Conservation (phyloP, 37 sponge, comb jelly and placozoan genomes). For the Sycon ciliatum region DNA sequence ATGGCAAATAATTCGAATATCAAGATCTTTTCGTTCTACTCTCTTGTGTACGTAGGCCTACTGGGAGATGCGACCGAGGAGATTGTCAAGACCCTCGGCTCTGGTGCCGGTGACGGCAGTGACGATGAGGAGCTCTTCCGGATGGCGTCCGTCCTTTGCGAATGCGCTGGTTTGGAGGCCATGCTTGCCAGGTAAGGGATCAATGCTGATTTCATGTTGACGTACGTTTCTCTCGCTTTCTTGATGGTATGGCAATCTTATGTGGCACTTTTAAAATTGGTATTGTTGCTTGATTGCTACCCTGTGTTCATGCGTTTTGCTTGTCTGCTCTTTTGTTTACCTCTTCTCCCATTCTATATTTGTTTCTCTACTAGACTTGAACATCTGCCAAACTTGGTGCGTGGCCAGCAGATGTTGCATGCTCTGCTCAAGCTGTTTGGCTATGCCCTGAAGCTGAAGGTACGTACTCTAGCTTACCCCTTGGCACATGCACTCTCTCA, state of each 20-base stretch:
- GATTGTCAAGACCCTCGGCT: constrained; percentile 63
- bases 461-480: no score
- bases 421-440: constrained; percentile 66
- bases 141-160: constrained; percentile 63
- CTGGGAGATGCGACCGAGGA: constrained; percentile 93
- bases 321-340: no score
- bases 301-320: no score
- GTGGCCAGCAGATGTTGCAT: constrained; percentile 52
- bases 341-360: not conserved
- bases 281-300: no score
- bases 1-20: no score
- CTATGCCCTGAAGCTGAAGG: constrained; percentile 69
- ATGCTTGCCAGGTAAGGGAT: constrained; percentile 40
- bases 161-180: constrained; percentile 74
- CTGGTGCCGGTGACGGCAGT: constrained; percentile 38
- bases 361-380: constrained; percentile 31
- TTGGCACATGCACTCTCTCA: no score
- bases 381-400: constrained; percentile 45
- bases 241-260: no score
- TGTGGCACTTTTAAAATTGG: no score
- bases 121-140: constrained; percentile 76
- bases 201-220: no score
- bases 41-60: no score
- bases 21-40: no score
- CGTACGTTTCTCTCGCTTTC: no score